Conservation (phyloP, 64 coral and sea anemone genomes). For the Porites australiensis region DNA sequence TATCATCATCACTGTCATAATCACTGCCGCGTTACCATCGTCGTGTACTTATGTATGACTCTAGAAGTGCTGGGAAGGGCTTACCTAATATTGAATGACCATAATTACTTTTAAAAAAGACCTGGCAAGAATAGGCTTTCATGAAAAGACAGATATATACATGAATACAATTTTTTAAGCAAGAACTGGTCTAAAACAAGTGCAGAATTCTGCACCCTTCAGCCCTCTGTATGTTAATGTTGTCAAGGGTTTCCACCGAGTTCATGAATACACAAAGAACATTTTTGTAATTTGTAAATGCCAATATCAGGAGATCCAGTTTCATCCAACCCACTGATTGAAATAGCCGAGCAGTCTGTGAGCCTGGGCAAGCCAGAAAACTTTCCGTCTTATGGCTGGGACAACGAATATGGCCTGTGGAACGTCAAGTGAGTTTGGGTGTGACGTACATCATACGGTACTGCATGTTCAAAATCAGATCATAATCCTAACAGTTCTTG, state of each 20-base stretch:
- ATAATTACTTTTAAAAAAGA: background rate
- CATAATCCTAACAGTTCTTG: too few relatives aligned
- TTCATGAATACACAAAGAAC: background rate
- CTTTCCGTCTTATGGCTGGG: constrained; percentile 82
- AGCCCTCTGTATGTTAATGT: background rate
- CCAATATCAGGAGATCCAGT: constrained; percentile 57
- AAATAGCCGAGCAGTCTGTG: constrained; percentile 30
- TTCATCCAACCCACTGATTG: constrained; percentile 41
- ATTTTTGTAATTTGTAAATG: constrained; percentile 10
- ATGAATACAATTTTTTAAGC: background rate
- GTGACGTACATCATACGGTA: background rate
- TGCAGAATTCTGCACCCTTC: background rate
- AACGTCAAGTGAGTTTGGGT: constrained; percentile 62
- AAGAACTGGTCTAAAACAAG: background rate
- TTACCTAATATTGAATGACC: background rate
- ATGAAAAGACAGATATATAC: background rate
- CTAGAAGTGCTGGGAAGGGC: background rate
- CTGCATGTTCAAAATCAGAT: background rate
- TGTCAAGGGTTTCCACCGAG: background rate
- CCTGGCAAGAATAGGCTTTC: background rate
- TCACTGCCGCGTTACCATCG: too few relatives aligned
- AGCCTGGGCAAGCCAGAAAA: constrained; percentile 70
- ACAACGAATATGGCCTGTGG: constrained; percentile 74
- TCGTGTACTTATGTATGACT: too few relatives aligned
- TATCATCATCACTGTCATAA: too few relatives aligned